phyloP scores from a whole-genome alignment of 1,140 invertebrate species.

The Aphis craccivora region DNA sequence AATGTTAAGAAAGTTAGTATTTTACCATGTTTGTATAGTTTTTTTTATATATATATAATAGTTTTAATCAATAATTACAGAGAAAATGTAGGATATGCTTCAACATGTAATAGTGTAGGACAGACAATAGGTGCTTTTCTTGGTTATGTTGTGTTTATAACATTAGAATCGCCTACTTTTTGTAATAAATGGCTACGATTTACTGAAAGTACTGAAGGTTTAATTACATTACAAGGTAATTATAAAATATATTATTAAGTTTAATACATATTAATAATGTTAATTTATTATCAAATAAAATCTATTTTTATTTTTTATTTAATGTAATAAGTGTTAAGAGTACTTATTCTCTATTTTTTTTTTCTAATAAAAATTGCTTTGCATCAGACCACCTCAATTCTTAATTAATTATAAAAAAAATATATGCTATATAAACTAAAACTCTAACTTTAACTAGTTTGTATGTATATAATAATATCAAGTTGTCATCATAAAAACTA shows the following conservation, averaged over 20 bases:
- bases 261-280: not conserved
- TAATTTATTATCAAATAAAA: not conserved
- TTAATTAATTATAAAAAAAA: too few relatives aligned
- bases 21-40: not conserved
- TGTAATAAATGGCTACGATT: constrained; percentile 91
- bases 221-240: constrained; percentile 86
- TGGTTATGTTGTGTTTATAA: constrained; percentile 96
- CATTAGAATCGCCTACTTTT: constrained; percentile 95
- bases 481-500: not conserved
- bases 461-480: not conserved
- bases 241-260: not conserved
- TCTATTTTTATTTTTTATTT: not conserved
- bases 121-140: constrained; percentile 98
- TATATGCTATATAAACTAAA: not conserved
- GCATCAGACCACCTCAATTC: not conserved
- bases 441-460: not conserved
- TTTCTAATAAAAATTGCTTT: not conserved
- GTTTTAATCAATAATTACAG: constrained; percentile 63
- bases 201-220: constrained; percentile 72
- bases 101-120: constrained; percentile 97
- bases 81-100: constrained; percentile 97
- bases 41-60: constrained; percentile 58
- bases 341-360: not conserved
- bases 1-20: constrained; percentile 86
- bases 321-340: not conserved